Base-by-base conservation (phyloP, 2,888 invertebrate species). In the Polyommatus icarus region DNA sequence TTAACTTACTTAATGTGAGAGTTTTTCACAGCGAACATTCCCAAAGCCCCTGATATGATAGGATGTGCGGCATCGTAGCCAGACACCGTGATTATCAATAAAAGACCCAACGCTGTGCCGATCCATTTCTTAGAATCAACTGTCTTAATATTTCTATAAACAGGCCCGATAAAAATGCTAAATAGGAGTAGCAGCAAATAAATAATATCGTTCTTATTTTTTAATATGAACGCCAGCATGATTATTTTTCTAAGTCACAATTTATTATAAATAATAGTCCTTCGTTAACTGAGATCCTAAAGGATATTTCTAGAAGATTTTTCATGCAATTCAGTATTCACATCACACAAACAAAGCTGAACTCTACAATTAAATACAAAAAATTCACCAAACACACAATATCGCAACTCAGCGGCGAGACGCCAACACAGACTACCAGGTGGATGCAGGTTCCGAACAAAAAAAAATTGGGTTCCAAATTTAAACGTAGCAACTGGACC, bases 181-280 rank as follows among this genome's bases (percentile, higher is more conserved):
- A 95, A 92, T 77, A 97, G 86, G 80, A 98, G 89, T 76, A 97
- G 90, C 18, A 92, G 87, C 77, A 97, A 92, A 88, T 98, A 98
- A 83, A 97, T 93, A 77, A 97, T 91, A 90, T 98, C 97, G 87
- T 97, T 96, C 84, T 94, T 90, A 85, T 96, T 95, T 96, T 97
- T 97, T 76, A 84, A 85, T 75, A 94, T 59, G 82, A 94, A 91
- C 2, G 89, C 80, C 81, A 86, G 84, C 91, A 93, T 91, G 54
- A 29, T 73, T 73, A 12, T 15, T 1, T 73, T 46, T 73, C 20
- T 7, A 40, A 72, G 20, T 71, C 36, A 72, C 40, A 18, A 72
- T 6, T 8, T n/a, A 46, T 0, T 71, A 20, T 12, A 46, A 46
- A 20, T n/a, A 6, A 15, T 40, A 72, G 20, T 40, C 4, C 3